A percentile compares a stretch with the other conserved stretches of the same genome.
Conservation (phyloP, 2,888 invertebrate genomes). For the Suillia variegata region DNA sequence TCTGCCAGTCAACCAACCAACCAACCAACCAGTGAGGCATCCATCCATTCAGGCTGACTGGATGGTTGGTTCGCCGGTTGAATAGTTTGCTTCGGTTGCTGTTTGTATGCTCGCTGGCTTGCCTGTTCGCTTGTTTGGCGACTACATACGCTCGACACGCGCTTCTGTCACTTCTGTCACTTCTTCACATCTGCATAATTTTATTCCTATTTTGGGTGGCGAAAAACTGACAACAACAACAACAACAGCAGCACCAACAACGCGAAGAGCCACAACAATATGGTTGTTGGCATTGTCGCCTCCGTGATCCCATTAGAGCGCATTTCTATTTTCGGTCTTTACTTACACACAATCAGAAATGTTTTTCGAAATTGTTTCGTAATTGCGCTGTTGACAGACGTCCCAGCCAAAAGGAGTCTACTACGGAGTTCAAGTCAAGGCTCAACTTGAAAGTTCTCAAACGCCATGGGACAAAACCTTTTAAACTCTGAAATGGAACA, state of each 20-base stretch:
- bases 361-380: slow-evolving; percentile 51
- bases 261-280: too few species aligned
- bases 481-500: too few species aligned
- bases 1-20: slow-evolving; percentile 27
- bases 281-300: background rate
- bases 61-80: too few species aligned
- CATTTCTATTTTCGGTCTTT: slow-evolving; percentile 30
- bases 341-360: slow-evolving; percentile 39
- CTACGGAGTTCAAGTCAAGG: background rate
- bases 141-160: background rate
- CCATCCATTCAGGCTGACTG: background rate
- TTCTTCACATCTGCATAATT: slow-evolving; percentile 30
- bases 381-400: slow-evolving; percentile 47
- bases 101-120: background rate
- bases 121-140: background rate
- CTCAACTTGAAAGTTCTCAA: too few species aligned
- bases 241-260: slow-evolving; percentile 22
- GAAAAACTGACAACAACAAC: slow-evolving; percentile 14
- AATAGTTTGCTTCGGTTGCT: background rate
- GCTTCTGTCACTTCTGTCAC: background rate
- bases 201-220: slow-evolving; percentile 31
- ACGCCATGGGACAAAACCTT: too few species aligned
- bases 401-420: slow-evolving; percentile 20
- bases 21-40: background rate
- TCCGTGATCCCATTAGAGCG: background rate